Evolutionary conservation across 2,113 vertebrate species (phyloP).

Genomic region (Saguinus midas): DNA sequence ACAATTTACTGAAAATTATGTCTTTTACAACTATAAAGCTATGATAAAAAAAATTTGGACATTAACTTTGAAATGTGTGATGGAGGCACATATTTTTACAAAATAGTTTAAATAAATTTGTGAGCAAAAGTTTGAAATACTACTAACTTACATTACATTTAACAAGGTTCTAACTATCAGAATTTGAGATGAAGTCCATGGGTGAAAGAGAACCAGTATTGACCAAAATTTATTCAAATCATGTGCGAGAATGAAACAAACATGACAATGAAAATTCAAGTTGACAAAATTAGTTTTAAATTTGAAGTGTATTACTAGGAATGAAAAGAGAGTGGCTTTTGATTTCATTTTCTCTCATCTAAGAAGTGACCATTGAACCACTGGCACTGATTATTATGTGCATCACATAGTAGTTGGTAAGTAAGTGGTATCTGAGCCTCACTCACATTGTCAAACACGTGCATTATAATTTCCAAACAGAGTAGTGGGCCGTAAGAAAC

Average conservation of each 20-base stretch:
- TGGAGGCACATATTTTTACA: background rate
- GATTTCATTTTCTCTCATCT: background rate
- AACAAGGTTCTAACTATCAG: background rate
- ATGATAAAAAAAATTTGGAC: background rate
- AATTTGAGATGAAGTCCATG: background rate
- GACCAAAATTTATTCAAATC: background rate
- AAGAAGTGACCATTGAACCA: background rate
- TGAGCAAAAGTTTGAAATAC: background rate
- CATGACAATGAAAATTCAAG: background rate
- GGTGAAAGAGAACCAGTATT: background rate
- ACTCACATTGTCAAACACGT: background rate
- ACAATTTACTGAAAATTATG: background rate
- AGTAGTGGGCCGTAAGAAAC: background rate
- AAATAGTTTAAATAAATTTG: background rate
- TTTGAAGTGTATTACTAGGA: background rate
- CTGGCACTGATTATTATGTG: background rate
- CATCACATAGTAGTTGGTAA: background rate
- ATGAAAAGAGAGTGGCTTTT: background rate
- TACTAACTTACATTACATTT: background rate
- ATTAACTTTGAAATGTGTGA: background rate
- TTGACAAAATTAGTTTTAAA: background rate
- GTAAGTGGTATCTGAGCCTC: background rate
- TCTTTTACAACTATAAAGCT: background rate
- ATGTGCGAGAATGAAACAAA: background rate
- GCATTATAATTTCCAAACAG: background rate